Percentiles rank a stretch among this genome's conserved stretches.
These are phyloP conservation scores for Notamacropus eugenii DNA, from an alignment of 2,797 vertebrate species.

Conservation along the genomic window DNA sequence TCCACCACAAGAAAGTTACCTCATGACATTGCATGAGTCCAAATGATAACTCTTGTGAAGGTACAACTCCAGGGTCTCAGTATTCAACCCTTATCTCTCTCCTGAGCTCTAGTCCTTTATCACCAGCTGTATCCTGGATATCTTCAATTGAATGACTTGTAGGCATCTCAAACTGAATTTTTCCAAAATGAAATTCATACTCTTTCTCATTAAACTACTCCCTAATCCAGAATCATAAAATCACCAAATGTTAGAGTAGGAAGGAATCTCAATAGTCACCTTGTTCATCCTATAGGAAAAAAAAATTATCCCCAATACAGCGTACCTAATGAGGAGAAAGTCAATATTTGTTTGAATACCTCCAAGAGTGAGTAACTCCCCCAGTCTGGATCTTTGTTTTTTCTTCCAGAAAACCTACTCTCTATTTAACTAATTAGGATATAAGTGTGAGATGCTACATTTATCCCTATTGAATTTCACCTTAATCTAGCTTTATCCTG, in stretches of 20 bases:
- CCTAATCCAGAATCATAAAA: not conserved
- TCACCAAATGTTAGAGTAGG: not conserved
- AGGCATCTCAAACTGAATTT: not conserved
- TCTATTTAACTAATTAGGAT: not conserved
- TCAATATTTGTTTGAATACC: not conserved
- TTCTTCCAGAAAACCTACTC: too few species aligned
- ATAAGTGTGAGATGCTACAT: not conserved
- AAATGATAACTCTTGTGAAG: not conserved
- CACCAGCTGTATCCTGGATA: not conserved
- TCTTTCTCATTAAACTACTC: not conserved
- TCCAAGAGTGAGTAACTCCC: not conserved
- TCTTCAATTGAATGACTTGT: not conserved
- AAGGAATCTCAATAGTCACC: not conserved
- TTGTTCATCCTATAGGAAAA: not conserved
- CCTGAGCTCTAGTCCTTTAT: not conserved
- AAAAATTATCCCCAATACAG: not conserved
- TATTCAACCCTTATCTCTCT: not conserved
- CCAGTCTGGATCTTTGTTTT: not conserved
- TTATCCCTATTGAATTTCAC: not conserved
- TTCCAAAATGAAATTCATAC: not conserved
- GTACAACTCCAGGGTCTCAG: not conserved
- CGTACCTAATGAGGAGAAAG: not conserved
- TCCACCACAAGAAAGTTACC: not conserved
- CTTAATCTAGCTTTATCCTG: not conserved
- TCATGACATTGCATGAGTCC: not conserved